A percentile compares a stretch with the other conserved stretches of the same genome.
Evolutionary conservation across 1,140 invertebrate genomes (phyloP).

Genomic region (Drosophila mojavensis): DNA sequence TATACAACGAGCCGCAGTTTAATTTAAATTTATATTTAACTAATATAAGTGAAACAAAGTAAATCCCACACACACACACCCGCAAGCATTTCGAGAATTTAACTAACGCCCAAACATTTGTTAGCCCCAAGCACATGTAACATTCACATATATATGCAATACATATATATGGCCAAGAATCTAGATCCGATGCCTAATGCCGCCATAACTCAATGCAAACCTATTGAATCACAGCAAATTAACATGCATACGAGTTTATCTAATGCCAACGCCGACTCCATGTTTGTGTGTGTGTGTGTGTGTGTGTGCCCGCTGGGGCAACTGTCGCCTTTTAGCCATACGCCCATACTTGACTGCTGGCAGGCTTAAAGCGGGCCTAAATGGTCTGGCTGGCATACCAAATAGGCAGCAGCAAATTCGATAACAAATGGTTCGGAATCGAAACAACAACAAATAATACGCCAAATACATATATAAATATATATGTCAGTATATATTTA

Average conservation of each 20-base stretch:
- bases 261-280: neutral
- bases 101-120: slow-evolving; percentile 42
- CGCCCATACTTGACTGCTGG: slow-evolving; percentile 25
- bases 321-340: slow-evolving; percentile 50
- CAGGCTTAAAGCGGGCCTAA: slow-evolving; percentile 19
- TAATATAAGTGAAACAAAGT: too few species aligned
- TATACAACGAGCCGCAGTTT: neutral
- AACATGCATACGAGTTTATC: slow-evolving; percentile 70
- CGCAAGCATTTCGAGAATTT: slow-evolving; percentile 4
- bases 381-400: slow-evolving; percentile 58
- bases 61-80: too few species aligned
- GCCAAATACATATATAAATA: neutral
- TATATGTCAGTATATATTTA: slow-evolving; percentile 53
- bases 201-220: slow-evolving; percentile 75
- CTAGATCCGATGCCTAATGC: slow-evolving; percentile 58
- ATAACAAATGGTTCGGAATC: slow-evolving; percentile 80
- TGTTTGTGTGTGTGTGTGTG: slow-evolving; percentile 23
- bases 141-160: neutral
- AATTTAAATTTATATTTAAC: slow-evolving; percentile 13
- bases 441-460: slow-evolving; percentile 64
- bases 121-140: slow-evolving; percentile 17
- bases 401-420: slow-evolving; percentile 78
- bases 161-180: slow-evolving; percentile 24
- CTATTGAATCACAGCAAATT: slow-evolving; percentile 82
- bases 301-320: slow-evolving; percentile 48